These are phyloP conservation scores for Dreissena polymorpha DNA, from an alignment of 1,140 invertebrate species.

Conservation along the genomic window DNA sequence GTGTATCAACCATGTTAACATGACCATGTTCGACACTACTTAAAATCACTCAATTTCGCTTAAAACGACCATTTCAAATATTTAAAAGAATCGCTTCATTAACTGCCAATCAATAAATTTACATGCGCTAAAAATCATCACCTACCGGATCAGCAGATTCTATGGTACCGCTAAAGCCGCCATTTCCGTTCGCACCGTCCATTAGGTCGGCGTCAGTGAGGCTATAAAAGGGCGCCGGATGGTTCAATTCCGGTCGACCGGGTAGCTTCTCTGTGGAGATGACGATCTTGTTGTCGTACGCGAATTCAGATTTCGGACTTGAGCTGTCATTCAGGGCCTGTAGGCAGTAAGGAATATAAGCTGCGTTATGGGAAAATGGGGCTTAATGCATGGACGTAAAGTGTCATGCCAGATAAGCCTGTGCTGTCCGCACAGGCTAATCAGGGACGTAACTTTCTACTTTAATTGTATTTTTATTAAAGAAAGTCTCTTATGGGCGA, in stretches of 20 bases:
- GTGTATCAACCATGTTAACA: no score
- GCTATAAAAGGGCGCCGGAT: slow-evolving; percentile 23
- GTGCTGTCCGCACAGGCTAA: no score
- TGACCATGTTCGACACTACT: not conserved
- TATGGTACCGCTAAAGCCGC: not conserved
- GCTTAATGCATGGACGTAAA: not conserved
- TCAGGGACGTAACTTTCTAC: no score
- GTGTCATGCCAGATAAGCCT: not conserved
- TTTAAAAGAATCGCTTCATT: not conserved
- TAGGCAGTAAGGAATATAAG: not conserved
- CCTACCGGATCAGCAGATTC: slow-evolving; percentile 39
- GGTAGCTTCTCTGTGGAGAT: slow-evolving; percentile 6
- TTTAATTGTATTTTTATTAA: no score
- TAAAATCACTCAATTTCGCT: no score
- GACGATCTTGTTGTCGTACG: slow-evolving; percentile 46
- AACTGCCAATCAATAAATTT: not conserved
- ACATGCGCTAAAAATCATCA: not conserved
- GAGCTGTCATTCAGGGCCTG: slow-evolving; percentile 21
- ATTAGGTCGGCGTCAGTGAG: slow-evolving; percentile 29
- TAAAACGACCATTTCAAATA: not conserved
- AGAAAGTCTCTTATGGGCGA: no score
- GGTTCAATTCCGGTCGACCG: slow-evolving; percentile 17
- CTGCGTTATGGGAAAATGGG: not conserved
- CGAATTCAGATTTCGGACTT: slow-evolving; percentile 29
- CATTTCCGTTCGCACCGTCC: slow-evolving; percentile 32